Percentiles rank a stretch among this genome's conserved stretches.
Conservation (phyloP, 2,113 vertebrate genomes). For the Ariopsis seemanni region DNA sequence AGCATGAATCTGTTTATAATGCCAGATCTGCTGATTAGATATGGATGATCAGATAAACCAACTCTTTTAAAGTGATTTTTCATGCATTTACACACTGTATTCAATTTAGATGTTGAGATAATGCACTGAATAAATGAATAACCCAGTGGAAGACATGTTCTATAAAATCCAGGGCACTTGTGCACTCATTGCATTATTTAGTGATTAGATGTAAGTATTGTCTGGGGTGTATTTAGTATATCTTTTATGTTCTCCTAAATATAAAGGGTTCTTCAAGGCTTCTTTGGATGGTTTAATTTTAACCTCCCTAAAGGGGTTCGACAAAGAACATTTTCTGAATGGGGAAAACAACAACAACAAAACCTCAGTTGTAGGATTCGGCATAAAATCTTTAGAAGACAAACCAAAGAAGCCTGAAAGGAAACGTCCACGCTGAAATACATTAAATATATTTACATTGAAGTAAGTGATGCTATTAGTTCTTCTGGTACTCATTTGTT, state of each 20-base stretch:
- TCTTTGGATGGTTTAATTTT: not conserved
- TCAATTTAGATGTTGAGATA: slow-evolving; percentile 78
- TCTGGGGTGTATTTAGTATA: slow-evolving; percentile 27
- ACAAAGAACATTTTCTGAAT: not conserved
- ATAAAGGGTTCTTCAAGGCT: not conserved
- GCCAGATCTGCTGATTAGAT: slow-evolving; percentile 64
- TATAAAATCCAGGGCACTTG: slow-evolving; percentile 48
- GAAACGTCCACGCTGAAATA: not conserved
- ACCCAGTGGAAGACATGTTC: slow-evolving; percentile 41
- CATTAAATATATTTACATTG: not conserved
- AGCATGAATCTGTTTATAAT: slow-evolving; percentile 64
- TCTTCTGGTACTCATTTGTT: not conserved
- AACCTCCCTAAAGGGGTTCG: not conserved
- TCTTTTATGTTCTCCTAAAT: not conserved
- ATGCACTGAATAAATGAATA: slow-evolving; percentile 71
- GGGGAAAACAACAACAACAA: not conserved
- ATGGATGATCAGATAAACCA: slow-evolving; percentile 66
- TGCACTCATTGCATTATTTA: slow-evolving; percentile 15
- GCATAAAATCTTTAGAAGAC: not conserved
- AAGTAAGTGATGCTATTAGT: not conserved
- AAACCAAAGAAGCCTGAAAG: not conserved
- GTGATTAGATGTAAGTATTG: slow-evolving; percentile 23
- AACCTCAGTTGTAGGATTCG: not conserved
- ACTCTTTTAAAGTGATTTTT: slow-evolving; percentile 71
- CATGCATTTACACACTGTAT: slow-evolving; percentile 68